Percentiles rank a stretch among this genome's conserved stretches.
Evolutionary conservation across 2,797 vertebrate genomes (phyloP).

Genomic region (Hyperoplus immaculatus): DNA sequence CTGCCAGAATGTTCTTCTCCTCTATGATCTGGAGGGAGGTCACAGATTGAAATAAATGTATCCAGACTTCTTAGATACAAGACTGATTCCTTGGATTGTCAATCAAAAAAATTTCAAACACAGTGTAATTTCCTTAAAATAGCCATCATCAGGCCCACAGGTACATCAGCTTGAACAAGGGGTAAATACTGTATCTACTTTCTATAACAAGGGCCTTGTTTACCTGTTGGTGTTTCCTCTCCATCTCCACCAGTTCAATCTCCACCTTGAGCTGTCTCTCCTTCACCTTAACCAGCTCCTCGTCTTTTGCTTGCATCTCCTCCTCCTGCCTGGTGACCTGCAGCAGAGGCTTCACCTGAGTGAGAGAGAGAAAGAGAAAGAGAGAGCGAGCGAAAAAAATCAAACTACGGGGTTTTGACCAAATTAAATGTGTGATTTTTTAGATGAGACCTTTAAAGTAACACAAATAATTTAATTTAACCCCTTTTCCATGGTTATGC

Average conservation of each 20-base stretch:
- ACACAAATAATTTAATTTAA: background rate
- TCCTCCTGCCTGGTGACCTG: slow-evolving; percentile 98
- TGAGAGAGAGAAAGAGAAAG: background rate
- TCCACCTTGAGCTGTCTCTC: slow-evolving; percentile 96
- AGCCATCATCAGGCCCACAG: too few species aligned
- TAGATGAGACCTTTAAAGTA: too few species aligned
- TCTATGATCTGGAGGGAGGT: slow-evolving; percentile 87
- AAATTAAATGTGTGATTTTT: too few species aligned
- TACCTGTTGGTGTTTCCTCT: slow-evolving; percentile 97
- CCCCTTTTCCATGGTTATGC: background rate
- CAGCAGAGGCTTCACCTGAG: slow-evolving; percentile 95
- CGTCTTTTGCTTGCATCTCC: slow-evolving; percentile 96
- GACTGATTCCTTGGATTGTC: background rate
- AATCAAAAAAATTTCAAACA: background rate
- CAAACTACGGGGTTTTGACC: background rate
- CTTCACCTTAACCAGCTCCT: slow-evolving; percentile 96
- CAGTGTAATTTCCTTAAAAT: background rate
- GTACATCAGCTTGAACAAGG: background rate
- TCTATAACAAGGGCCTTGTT: background rate
- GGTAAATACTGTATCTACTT: background rate
- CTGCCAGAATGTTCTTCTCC: slow-evolving; percentile 97
- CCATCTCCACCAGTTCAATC: slow-evolving; percentile 95
- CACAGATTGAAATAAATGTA: background rate
- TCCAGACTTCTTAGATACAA: background rate
- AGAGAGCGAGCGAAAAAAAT: background rate